phyloP scores from a whole-genome alignment of 2,888 invertebrate species.

The Drosophila limbata region DNA sequence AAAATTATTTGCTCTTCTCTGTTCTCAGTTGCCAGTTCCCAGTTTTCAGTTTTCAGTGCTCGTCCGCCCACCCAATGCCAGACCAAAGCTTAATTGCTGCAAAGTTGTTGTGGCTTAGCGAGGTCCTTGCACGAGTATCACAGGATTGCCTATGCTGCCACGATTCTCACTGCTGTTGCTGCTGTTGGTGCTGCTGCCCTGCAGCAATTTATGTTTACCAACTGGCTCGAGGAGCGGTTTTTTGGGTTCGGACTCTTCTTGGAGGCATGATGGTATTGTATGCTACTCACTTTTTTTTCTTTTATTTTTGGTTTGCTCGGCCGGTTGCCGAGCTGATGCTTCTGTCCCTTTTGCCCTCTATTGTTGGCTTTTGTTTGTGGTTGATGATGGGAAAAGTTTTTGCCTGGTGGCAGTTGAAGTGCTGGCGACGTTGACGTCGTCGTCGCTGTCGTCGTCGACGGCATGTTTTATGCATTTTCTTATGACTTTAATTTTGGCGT shows the following conservation, averaged over 20 bases:
- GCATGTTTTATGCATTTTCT: constrained; percentile 81
- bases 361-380: constrained; percentile 81
- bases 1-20: constrained; percentile 74
- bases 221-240: constrained; percentile 65
- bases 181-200: constrained; percentile 52
- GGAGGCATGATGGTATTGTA: constrained; percentile 49
- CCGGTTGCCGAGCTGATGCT: constrained; percentile 24
- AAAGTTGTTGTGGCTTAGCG: constrained; percentile 81
- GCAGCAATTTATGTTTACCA: constrained; percentile 81
- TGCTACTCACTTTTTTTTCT: constrained; percentile 13
- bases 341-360: constrained; percentile 42
- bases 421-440: constrained; percentile 78
- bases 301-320: constrained; percentile 21
- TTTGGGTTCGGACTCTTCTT: constrained; percentile 49
- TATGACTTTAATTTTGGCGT: constrained; percentile 81
- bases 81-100: constrained; percentile 79
- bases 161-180: constrained; percentile 24
- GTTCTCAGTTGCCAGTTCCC: constrained; percentile 2
- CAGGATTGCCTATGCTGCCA: constrained; percentile 51
- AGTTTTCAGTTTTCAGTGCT: background rate
- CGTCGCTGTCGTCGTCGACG: constrained; percentile 57
- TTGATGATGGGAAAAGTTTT: constrained; percentile 81
- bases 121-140: constrained; percentile 52
- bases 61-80: constrained; percentile 47
- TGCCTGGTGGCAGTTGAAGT: constrained; percentile 79